Evolutionary conservation across 2,113 vertebrate genomes (phyloP).

Genomic region (Rhinolophus sinicus): DNA sequence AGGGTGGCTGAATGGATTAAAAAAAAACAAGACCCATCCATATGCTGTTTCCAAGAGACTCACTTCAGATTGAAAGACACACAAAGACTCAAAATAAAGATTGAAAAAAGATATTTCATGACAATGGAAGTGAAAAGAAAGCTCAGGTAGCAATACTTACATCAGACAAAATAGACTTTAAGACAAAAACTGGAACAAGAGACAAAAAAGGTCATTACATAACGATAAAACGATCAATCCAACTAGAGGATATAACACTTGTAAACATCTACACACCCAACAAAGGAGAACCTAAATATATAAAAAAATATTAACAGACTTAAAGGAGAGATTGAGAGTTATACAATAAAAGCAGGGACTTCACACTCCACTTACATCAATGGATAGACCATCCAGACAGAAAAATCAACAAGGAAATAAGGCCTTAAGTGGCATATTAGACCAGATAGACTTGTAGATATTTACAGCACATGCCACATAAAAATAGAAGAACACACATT

Average conservation of each 20-base stretch:
- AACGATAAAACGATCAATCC: not conserved
- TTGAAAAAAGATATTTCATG: not conserved
- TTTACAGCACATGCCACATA: not conserved
- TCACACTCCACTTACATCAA: not conserved
- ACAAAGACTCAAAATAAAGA: not conserved
- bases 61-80: not conserved
- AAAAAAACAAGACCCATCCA: not conserved
- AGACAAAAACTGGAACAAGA: not conserved
- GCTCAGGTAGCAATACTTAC: not conserved
- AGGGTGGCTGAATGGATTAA: not conserved
- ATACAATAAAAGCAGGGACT: not conserved
- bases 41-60: not conserved
- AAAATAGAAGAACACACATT: not conserved
- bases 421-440: not conserved
- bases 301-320: not conserved
- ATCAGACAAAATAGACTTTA: not conserved
- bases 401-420: not conserved
- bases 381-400: not conserved
- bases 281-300: not conserved
- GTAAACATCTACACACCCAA: not conserved
- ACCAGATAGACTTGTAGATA: not conserved
- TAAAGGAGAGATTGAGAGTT: not conserved
- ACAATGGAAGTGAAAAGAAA: not conserved
- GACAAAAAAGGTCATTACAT: not conserved
- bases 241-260: not conserved